A percentile compares a stretch with the other conserved stretches of the same genome.
Evolutionary conservation across 1,140 invertebrate species (phyloP).

Genomic region (Diorhabda elongata): DNA sequence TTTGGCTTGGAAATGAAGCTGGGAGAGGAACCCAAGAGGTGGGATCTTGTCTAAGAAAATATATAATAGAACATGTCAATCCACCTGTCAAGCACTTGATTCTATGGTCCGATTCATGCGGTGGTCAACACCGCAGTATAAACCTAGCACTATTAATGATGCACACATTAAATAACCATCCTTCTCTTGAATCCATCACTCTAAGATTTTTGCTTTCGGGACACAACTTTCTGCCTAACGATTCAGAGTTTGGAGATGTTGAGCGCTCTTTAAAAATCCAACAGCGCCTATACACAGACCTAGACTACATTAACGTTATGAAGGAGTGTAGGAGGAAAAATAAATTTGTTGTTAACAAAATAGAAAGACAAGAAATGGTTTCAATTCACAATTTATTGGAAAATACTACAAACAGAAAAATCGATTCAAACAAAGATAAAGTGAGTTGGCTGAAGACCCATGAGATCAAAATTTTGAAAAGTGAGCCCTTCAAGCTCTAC

Average conservation of each 20-base stretch:
- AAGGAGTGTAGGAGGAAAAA: conserved; percentile 34
- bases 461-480: conserved; percentile 22
- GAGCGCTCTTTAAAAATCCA: conserved; percentile 39
- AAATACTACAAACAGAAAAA: conserved; percentile 25
- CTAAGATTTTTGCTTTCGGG: conserved; percentile 41
- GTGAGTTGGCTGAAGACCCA: conserved; percentile 21
- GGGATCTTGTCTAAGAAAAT: conserved; percentile 34
- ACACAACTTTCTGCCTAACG: conserved; percentile 45
- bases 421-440: conserved; percentile 8
- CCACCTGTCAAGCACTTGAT: conserved; percentile 35
- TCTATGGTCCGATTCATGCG: conserved; percentile 45
- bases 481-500: conserved; percentile 15
- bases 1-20: too few species aligned
- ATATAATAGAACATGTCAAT: conserved; percentile 33
- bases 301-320: conserved; percentile 39
- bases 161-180: conserved; percentile 29
- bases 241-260: conserved; percentile 43
- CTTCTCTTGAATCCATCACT: conserved; percentile 35
- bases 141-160: conserved; percentile 43
- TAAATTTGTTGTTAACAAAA: not conserved
- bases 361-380: conserved; percentile 6
- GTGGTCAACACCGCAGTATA: conserved; percentile 45
- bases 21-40: conserved; percentile 24
- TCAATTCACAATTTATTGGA: conserved; percentile 8
- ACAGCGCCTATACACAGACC: conserved; percentile 34